These are phyloP conservation scores for human (Homo sapiens) DNA, from an alignment of 2,113 vertebrate genomes.

Conservation along the genomic window DNA sequence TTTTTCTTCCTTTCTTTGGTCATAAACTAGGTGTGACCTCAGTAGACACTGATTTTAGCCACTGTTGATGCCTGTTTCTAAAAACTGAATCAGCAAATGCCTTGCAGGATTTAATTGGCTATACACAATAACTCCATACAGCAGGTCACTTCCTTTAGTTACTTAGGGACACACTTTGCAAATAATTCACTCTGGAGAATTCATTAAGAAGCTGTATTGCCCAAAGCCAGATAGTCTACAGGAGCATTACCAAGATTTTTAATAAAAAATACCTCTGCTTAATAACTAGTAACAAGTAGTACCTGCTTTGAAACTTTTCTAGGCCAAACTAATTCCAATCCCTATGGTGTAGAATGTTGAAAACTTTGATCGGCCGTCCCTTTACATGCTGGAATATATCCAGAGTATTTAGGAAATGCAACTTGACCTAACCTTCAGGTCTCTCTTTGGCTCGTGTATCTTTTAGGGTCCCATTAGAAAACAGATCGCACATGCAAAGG, in stretches of 20 bases:
- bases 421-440: neutral
- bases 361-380: neutral
- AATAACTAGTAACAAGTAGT: neutral
- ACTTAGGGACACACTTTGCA: neutral
- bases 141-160: slow-evolving; percentile 13
- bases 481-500: too few species aligned
- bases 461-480: neutral
- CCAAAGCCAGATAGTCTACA: neutral
- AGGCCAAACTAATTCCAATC: neutral
- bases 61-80: slow-evolving; percentile 4
- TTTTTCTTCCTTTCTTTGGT: neutral
- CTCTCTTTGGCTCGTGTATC: neutral
- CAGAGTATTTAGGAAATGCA: neutral
- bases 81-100: slow-evolving; percentile 42
- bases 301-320: neutral
- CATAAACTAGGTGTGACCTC: neutral
- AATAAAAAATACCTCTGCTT: neutral
- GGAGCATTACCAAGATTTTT: neutral
- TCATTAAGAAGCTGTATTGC: neutral
- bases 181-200: neutral
- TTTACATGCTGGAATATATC: neutral
- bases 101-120: slow-evolving; percentile 45
- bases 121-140: neutral
- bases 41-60: slow-evolving; percentile 37
- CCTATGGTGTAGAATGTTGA: neutral